Percentiles rank a stretch among this genome's conserved stretches.
phyloP scores from a whole-genome alignment of 2,113 vertebrate species.

The Rhynchomys soricoides region DNA sequence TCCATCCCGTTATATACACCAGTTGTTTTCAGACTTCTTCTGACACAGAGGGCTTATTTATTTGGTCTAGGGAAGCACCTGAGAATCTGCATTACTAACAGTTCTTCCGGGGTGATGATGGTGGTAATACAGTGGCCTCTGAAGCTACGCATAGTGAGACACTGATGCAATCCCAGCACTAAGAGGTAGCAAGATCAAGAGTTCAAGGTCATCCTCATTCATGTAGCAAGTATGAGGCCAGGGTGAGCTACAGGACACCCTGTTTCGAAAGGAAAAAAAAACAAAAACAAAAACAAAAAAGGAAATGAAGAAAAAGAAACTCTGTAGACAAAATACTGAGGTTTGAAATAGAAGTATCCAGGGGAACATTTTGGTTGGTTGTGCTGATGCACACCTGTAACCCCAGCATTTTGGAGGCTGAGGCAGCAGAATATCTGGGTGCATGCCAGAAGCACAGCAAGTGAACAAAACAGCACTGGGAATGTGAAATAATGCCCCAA shows the following conservation, averaged over 20 bases:
- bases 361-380: not conserved
- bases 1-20: not conserved
- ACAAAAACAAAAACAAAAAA: not conserved
- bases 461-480: not conserved
- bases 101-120: not conserved
- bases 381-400: not conserved
- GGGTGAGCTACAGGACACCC: not conserved
- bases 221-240: not conserved
- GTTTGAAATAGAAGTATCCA: not conserved
- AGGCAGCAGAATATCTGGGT: not conserved
- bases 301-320: not conserved
- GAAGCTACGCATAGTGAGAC: fast-evolving
- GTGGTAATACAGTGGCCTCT: not conserved
- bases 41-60: not conserved
- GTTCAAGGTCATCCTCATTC: not conserved
- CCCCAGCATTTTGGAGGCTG: not conserved
- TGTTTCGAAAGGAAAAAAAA: not conserved
- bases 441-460: not conserved
- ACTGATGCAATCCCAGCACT: not conserved
- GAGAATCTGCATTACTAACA: not conserved
- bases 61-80: not conserved
- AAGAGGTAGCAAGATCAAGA: not conserved
- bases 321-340: not conserved
- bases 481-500: not conserved
- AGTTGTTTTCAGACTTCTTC: not conserved